Conservation (phyloP, 2,888 invertebrate genomes). For the Elysia crispata region DNA sequence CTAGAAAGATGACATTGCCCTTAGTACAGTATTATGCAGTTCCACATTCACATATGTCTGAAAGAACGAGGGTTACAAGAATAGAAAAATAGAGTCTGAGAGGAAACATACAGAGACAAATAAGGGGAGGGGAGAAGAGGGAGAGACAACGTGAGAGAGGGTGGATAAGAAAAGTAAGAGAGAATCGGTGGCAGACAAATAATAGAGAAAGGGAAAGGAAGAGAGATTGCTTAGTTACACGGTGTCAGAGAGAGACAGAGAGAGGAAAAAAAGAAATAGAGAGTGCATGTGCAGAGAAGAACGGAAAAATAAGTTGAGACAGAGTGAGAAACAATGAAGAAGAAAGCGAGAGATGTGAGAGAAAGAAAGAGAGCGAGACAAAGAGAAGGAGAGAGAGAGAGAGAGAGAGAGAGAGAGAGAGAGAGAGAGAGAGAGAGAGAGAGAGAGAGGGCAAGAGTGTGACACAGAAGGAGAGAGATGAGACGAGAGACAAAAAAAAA, state of each 20-base stretch:
- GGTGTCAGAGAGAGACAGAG: conserved; percentile 11
- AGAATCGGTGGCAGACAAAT: no score
- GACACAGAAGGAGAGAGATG: not conserved
- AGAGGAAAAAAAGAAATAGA: not conserved
- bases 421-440: not conserved
- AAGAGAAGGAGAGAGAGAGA: not conserved
- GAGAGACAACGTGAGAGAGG: no score
- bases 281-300: conserved; percentile 9
- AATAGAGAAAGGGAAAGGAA: no score
- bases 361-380: not conserved
- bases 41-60: no score
- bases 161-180: no score
- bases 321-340: conserved; percentile 15
- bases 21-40: no score
- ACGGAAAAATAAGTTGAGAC: conserved; percentile 7
- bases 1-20: no score
- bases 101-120: no score
- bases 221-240: not conserved
- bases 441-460: not conserved
- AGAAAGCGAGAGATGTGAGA: not conserved
- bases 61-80: no score
- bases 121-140: no score
- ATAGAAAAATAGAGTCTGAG: no score
- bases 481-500: not conserved
- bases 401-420: conserved; percentile 9